Conservation (phyloP, 2,888 invertebrate genomes). For the Danaus chrysippus region DNA sequence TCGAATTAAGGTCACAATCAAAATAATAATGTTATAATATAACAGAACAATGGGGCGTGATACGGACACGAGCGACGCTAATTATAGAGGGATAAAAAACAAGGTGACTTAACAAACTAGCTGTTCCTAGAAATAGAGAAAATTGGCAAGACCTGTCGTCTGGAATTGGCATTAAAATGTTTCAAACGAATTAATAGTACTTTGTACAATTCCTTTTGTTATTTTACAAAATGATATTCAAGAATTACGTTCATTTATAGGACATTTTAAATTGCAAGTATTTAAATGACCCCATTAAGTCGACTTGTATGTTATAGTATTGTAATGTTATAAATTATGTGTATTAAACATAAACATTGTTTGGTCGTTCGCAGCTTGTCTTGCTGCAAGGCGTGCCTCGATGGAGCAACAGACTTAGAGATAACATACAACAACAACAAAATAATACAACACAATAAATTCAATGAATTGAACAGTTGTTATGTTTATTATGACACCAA, state of each 20-base stretch:
- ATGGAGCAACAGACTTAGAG: conserved; percentile 2
- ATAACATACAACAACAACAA: conserved; percentile 1
- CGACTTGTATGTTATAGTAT: neutral
- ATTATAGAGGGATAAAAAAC: conserved; percentile 45
- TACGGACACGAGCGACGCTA: neutral
- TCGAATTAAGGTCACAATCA: conserved; percentile 27
- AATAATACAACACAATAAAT: neutral
- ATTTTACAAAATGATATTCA: neutral
- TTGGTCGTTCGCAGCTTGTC: neutral
- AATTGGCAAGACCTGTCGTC: conserved; percentile 62
- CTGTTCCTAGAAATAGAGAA: conserved; percentile 55
- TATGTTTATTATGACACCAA: no score
- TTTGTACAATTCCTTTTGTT: conserved; percentile 28
- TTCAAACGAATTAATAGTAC: neutral
- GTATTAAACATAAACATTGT: neutral
- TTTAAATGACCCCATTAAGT: no score
- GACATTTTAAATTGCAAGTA: no score
- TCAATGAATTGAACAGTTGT: no score
- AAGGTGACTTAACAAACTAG: conserved; percentile 59
- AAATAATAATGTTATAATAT: conserved; percentile 24
- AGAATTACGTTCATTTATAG: no score
- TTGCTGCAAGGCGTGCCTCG: neutral
- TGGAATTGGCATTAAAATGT: conserved; percentile 56
- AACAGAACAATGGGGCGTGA: conserved; percentile 7
- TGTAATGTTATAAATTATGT: conserved; percentile 4